A percentile compares a stretch with the other conserved stretches of the same genome.
These are phyloP conservation scores for Ceramica pisi DNA, from an alignment of 2,888 invertebrate species.

Conservation along the genomic window DNA sequence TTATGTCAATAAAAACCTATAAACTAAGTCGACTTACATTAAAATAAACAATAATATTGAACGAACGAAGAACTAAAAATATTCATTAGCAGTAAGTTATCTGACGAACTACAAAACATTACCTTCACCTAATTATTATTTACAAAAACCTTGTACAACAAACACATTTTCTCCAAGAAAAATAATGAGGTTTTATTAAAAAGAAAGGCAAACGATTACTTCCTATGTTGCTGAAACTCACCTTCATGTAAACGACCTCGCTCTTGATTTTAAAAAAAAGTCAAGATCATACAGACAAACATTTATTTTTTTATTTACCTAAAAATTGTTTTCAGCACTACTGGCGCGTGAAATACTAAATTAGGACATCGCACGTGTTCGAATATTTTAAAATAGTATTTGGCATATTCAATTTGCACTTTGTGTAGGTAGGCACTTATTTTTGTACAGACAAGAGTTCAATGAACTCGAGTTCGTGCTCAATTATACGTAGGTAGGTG, in stretches of 20 bases:
- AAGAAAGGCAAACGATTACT: slow-evolving; percentile 19
- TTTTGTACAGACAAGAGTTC: slow-evolving; percentile 55
- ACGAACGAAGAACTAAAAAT: not conserved
- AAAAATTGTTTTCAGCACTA: not conserved
- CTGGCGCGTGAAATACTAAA: slow-evolving; percentile 14
- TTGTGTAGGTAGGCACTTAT: slow-evolving; percentile 57
- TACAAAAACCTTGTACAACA: slow-evolving; percentile 2
- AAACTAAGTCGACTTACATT: too few species aligned
- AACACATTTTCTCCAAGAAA: not conserved
- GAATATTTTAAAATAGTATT: slow-evolving; percentile 43
- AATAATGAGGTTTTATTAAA: not conserved
- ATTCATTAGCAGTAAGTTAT: not conserved
- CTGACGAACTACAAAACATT: slow-evolving; percentile 15
- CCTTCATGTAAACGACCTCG: slow-evolving; percentile 26
- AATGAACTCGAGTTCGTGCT: slow-evolving; percentile 49
- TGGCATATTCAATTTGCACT: slow-evolving; percentile 55
- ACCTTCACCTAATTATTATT: slow-evolving; percentile 20
- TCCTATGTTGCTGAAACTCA: slow-evolving; percentile 23
- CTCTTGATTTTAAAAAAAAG: slow-evolving; percentile 16
- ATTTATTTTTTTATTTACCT: slow-evolving; percentile 8
- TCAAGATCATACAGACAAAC: not conserved
- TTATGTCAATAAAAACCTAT: too few species aligned
- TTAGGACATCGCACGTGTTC: slow-evolving; percentile 35
- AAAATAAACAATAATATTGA: too few species aligned
- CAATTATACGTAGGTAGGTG: slow-evolving; percentile 26